Conservation (phyloP, 2,888 invertebrate genomes). For the Lycia hirtaria region DNA sequence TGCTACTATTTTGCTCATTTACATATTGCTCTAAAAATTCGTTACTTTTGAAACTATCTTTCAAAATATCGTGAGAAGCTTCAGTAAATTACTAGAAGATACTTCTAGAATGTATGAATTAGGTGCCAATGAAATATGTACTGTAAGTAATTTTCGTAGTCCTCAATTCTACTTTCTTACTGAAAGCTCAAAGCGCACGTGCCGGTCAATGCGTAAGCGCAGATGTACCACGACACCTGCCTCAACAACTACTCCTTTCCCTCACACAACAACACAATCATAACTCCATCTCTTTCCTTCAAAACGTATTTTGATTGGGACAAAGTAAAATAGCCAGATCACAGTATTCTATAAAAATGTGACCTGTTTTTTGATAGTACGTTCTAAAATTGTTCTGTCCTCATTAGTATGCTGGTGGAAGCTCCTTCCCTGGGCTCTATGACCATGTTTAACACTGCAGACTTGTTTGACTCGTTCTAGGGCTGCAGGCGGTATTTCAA, state of each 20-base stretch:
- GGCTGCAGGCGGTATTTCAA: slow-evolving; percentile 38
- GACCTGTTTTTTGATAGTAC: slow-evolving; percentile 78
- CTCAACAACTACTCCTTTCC: slow-evolving; percentile 63
- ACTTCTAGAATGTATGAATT: too few species aligned
- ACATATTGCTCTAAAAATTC: too few species aligned
- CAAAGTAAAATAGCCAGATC: slow-evolving; percentile 63
- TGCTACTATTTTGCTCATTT: too few species aligned
- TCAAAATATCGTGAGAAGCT: too few species aligned
- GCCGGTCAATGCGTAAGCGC: slow-evolving; percentile 76
- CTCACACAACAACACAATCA: slow-evolving; percentile 52
- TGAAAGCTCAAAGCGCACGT: slow-evolving; percentile 74
- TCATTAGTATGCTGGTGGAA: slow-evolving; percentile 76
- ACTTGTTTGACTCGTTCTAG: slow-evolving; percentile 58
- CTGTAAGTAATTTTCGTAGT: too few species aligned
- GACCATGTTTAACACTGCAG: slow-evolving; percentile 66
- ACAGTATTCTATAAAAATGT: slow-evolving; percentile 74
- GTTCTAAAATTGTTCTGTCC: slow-evolving; percentile 72
- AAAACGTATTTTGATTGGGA: slow-evolving; percentile 71
- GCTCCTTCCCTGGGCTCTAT: slow-evolving; percentile 61
- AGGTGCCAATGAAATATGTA: too few species aligned
- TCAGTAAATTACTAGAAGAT: too few species aligned
- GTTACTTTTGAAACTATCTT: too few species aligned
- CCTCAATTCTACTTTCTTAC: slow-evolving; percentile 47
- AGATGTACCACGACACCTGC: slow-evolving; percentile 83
- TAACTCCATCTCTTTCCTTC: slow-evolving; percentile 58